These are phyloP conservation scores for Pseudocheirus occidentalis DNA, from an alignment of 2,797 vertebrate genomes.

Conservation along the genomic window DNA sequence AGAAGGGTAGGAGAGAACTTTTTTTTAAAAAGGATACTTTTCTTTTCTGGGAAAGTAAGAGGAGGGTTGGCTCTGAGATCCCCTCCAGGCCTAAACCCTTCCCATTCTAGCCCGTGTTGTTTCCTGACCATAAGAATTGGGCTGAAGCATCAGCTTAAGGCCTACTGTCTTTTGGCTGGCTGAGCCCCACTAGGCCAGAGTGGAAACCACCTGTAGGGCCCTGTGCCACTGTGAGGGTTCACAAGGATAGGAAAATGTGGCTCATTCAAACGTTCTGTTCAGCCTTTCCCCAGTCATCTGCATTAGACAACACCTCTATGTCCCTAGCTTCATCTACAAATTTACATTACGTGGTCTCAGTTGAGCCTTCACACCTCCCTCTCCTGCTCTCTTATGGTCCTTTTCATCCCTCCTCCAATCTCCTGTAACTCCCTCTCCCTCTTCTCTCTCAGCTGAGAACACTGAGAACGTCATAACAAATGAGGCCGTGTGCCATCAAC, in stretches of 20 bases:
- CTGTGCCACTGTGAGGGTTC: slow-evolving; percentile 16
- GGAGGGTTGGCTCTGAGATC: not conserved
- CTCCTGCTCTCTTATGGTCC: not conserved
- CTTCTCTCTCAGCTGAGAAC: not conserved
- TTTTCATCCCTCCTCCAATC: not conserved
- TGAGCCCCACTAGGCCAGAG: not conserved
- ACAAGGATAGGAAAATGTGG: slow-evolving; percentile 16
- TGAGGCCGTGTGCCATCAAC: not conserved
- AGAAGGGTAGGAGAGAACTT: not conserved
- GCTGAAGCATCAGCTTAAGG: not conserved
- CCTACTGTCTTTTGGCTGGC: not conserved
- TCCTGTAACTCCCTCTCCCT: not conserved
- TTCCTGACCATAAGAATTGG: not conserved
- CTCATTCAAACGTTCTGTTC: slow-evolving; percentile 6
- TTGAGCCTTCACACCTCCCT: not conserved
- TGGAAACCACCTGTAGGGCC: not conserved
- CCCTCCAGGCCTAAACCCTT: not conserved
- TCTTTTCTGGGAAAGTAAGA: not conserved
- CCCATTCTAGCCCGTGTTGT: not conserved
- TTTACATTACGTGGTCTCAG: not conserved
- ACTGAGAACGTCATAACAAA: not conserved
- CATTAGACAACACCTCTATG: not conserved
- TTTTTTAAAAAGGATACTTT: too few relatives aligned
- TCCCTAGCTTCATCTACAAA: not conserved
- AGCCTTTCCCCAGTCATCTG: slow-evolving; percentile 46